phyloP scores from a whole-genome alignment of 2,113 vertebrate species.

The Prietella phreatophila region DNA sequence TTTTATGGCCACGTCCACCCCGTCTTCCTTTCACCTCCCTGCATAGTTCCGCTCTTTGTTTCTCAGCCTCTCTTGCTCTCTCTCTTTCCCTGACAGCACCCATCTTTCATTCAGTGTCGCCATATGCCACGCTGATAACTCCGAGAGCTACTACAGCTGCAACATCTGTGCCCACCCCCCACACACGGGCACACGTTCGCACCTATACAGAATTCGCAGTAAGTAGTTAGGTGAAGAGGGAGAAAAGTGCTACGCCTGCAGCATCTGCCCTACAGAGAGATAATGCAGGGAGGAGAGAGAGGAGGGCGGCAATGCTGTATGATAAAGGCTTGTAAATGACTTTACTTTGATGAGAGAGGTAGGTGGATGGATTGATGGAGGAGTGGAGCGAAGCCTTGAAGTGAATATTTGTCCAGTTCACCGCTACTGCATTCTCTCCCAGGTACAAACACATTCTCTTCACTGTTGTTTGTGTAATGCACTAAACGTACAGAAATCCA shows the following conservation, averaged over 20 bases:
- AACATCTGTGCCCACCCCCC: slow-evolving; percentile 67
- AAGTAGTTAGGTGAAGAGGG: slow-evolving; percentile 39
- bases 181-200: slow-evolving; percentile 27
- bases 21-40: background rate
- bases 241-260: slow-evolving; percentile 38
- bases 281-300: background rate
- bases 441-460: background rate
- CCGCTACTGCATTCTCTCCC: background rate
- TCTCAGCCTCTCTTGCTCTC: slow-evolving; percentile 24
- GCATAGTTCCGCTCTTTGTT: background rate
- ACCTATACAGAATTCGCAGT: slow-evolving; percentile 50
- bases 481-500: background rate
- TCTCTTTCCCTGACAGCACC: slow-evolving; percentile 73
- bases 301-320: background rate
- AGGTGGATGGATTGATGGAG: background rate
- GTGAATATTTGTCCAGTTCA: background rate
- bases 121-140: slow-evolving; percentile 77
- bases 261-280: slow-evolving; percentile 27
- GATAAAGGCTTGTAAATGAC: background rate
- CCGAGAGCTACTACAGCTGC: slow-evolving; percentile 71
- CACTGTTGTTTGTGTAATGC: background rate
- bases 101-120: slow-evolving; percentile 76
- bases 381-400: background rate
- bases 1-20: background rate
- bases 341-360: background rate